phyloP scores from a whole-genome alignment of 2,888 invertebrate species.

The Margaritifera margaritifera region DNA sequence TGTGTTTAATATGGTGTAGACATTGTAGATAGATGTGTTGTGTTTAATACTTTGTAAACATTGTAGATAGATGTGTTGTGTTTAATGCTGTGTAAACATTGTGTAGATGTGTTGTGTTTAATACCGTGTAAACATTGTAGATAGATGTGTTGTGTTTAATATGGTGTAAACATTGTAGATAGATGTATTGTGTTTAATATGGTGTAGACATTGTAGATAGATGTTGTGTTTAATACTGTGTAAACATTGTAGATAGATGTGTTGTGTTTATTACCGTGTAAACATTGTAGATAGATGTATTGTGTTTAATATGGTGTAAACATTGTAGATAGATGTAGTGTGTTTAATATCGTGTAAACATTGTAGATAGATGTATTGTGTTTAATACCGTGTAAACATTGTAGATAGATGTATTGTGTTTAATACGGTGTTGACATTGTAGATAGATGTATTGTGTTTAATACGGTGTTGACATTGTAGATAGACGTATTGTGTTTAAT shows the following conservation, averaged over 20 bases:
- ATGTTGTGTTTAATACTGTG: no score
- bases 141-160: not conserved
- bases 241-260: not conserved
- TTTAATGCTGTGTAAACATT: not conserved
- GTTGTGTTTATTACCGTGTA: not conserved
- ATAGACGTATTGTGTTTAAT: no score
- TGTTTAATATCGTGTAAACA: not conserved
- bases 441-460: not conserved
- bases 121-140: no score
- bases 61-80: not conserved
- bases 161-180: no score
- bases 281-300: no score
- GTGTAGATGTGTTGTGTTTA: no score
- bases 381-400: not conserved
- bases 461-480: no score
- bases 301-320: no score
- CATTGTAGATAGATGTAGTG: not conserved
- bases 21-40: not conserved
- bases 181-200: not conserved
- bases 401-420: no score
- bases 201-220: no score
- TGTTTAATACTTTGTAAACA: not conserved
- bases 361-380: not conserved
- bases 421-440: no score
- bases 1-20: not conserved